Conservation (phyloP, 2,113 vertebrate species). For the Brachirus orientalis region DNA sequence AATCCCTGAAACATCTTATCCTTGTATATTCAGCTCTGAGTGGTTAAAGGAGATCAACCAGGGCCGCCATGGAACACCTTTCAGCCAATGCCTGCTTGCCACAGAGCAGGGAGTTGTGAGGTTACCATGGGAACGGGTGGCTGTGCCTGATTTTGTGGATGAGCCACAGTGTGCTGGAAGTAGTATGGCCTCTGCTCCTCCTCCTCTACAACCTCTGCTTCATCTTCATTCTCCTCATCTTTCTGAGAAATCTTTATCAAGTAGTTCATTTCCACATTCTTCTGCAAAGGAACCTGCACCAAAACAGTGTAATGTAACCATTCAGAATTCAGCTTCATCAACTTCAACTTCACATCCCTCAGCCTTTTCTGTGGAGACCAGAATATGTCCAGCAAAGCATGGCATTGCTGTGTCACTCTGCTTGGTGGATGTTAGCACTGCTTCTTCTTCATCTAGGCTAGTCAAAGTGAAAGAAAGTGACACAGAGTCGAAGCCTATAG, state of each 20-base stretch:
- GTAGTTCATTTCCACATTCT: slow-evolving; percentile 23
- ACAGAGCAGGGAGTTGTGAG: slow-evolving; percentile 82
- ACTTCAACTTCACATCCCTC: neutral
- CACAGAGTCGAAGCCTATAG: slow-evolving; percentile 49
- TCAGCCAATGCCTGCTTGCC: slow-evolving; percentile 86
- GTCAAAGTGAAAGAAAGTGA: slow-evolving; percentile 77
- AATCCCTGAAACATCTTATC: slow-evolving; percentile 78
- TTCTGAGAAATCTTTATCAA: slow-evolving; percentile 26
- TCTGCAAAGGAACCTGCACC: slow-evolving; percentile 34
- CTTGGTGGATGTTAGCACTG: slow-evolving; percentile 67
- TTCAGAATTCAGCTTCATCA: slow-evolving; percentile 37
- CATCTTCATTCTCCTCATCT: slow-evolving; percentile 37
- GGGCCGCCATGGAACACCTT: slow-evolving; percentile 67
- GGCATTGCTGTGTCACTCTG: slow-evolving; percentile 75
- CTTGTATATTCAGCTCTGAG: slow-evolving; percentile 83
- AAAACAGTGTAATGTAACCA: slow-evolving; percentile 11
- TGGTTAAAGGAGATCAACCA: slow-evolving; percentile 87
- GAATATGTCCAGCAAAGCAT: slow-evolving; percentile 68
- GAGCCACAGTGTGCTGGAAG: slow-evolving; percentile 47
- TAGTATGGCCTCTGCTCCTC: slow-evolving; percentile 63
- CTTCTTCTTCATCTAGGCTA: slow-evolving; percentile 61
- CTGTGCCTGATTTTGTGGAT: slow-evolving; percentile 84
- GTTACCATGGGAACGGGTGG: slow-evolving; percentile 86
- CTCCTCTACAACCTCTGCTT: slow-evolving; percentile 37
- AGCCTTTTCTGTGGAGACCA: slow-evolving; percentile 22